These are phyloP conservation scores for Bolinopsis microptera DNA, from an alignment of 37 sponge, comb jelly and placozoan genomes.

Conservation along the genomic window DNA sequence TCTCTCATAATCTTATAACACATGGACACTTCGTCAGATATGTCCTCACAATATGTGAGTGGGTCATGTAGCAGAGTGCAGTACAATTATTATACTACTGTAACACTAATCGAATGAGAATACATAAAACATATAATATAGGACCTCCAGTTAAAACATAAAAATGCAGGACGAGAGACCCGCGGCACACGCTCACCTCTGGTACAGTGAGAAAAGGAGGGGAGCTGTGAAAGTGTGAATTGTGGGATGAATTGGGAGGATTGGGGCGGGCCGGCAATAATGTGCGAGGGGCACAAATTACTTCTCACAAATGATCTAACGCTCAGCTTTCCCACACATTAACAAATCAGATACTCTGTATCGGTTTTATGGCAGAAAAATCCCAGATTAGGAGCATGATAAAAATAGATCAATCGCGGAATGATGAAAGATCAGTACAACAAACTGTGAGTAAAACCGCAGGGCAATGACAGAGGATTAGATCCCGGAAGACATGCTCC, in stretches of 20 bases:
- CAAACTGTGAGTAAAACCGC: not conserved
- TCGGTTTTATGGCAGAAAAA: no score
- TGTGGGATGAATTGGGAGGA: not conserved
- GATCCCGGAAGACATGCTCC: not conserved
- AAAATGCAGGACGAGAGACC: not conserved
- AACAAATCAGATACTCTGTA: not conserved
- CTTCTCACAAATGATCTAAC: not conserved
- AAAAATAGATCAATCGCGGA: not conserved
- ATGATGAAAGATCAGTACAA: not conserved
- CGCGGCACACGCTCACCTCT: no score
- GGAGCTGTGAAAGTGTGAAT: not conserved
- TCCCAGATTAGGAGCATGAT: not conserved
- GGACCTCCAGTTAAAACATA: not conserved
- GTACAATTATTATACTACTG: no score
- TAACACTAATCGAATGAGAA: not conserved
- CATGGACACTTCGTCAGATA: no score
- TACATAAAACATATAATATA: not conserved
- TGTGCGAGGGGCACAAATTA: not conserved
- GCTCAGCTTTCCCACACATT: not conserved
- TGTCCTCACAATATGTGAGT: no score
- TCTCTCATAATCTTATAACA: no score
- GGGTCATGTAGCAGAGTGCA: no score
- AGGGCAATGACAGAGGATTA: not conserved
- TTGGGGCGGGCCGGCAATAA: not conserved
- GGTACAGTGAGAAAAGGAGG: not conserved